Conservation (phyloP, 1,140 invertebrate species). For the Gonatopus flavifemur region DNA sequence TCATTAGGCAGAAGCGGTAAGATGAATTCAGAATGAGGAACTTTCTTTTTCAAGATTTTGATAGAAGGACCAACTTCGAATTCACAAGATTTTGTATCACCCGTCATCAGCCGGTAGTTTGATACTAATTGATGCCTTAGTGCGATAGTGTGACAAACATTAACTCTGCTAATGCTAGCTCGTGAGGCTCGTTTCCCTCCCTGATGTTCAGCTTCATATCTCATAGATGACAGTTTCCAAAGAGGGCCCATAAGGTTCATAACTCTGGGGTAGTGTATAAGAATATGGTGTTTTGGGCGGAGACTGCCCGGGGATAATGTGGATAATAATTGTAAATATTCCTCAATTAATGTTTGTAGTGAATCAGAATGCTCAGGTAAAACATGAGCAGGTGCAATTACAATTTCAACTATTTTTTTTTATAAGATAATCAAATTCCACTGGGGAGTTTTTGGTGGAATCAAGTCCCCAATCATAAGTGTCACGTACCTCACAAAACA, state of each 20-base stretch:
- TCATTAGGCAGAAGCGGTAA: too few relatives aligned
- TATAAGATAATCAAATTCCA: slow-evolving; percentile 6
- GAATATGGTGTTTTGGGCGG: neutral
- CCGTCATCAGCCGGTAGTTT: neutral
- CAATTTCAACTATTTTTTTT: neutral
- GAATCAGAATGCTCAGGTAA: neutral
- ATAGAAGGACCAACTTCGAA: too few relatives aligned
- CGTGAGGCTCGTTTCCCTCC: neutral
- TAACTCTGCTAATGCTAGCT: too few relatives aligned
- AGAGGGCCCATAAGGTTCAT: neutral
- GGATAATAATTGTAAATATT: neutral
- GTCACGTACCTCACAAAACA: slow-evolving; percentile 3
- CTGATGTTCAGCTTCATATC: neutral
- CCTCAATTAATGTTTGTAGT: neutral
- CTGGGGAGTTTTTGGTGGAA: neutral
- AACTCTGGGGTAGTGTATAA: neutral
- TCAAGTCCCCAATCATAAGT: slow-evolving; percentile 5
- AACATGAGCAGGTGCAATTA: neutral
- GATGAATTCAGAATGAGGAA: too few relatives aligned
- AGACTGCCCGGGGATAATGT: neutral
- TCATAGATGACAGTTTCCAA: neutral
- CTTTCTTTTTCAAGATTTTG: too few relatives aligned
- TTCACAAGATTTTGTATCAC: too few relatives aligned
- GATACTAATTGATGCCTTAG: neutral
- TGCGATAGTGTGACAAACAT: neutral